Conservation (phyloP, 2,888 invertebrate species). For the Ctena decussata region DNA sequence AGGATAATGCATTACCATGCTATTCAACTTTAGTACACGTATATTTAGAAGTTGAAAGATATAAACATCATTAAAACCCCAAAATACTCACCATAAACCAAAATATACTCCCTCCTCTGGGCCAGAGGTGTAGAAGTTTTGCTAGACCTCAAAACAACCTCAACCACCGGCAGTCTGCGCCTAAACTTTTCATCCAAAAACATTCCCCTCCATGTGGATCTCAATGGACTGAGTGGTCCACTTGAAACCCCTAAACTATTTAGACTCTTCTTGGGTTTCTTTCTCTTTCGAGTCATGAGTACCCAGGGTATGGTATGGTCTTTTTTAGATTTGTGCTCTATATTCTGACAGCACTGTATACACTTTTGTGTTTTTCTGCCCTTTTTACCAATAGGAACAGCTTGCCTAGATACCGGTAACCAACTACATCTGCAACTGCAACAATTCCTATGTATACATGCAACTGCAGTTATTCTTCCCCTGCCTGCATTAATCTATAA, state of each 20-base stretch:
- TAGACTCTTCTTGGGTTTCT: not conserved
- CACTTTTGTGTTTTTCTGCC: no score
- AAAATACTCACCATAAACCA: constrained; percentile 26
- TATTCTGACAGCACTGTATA: no score
- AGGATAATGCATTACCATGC: no score
- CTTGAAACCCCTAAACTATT: not conserved
- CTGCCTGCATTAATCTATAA: no score
- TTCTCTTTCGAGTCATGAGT: not conserved
- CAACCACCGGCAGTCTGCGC: constrained; percentile 35
- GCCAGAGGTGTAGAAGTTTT: constrained; percentile 39
- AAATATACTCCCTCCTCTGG: constrained; percentile 48
- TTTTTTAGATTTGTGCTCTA: not conserved
- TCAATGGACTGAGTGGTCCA: constrained; percentile 14
- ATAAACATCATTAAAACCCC: not conserved
- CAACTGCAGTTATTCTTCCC: no score
- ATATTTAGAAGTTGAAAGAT: no score
- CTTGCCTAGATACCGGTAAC: no score
- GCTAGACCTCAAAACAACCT: constrained; percentile 45
- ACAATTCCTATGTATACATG: no score
- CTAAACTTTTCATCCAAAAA: constrained; percentile 44
- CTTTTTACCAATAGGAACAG: no score
- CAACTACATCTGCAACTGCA: no score
- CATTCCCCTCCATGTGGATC: constrained; percentile 41
- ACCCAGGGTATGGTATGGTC: no score
- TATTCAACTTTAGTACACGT: no score